Base-by-base conservation (phyloP, 2,113 vertebrate species). In the Elephantulus edwardii region DNA sequence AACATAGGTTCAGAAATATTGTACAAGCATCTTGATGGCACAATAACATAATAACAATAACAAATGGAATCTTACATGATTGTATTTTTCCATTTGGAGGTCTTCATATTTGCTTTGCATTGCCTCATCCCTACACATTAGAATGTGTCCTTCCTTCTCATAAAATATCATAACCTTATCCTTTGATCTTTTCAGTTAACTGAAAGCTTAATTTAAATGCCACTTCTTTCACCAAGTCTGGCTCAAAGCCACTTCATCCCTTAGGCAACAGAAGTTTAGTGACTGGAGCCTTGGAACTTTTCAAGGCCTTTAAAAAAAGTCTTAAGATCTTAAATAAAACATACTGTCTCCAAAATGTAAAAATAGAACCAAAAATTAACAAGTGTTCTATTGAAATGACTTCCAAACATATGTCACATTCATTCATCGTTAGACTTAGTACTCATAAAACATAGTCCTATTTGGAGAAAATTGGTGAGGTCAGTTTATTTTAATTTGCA, bases 131-230 rank as follows among this genome's bases (percentile, higher is more conserved):
- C 64, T 82, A 20, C 68, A 48, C 12, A 88, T 17, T 7, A 70
- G 3, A 58, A 91, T 80, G 28, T 35, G 48, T 79, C 35, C 50
- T 82, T 91, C 8, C 16, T 76, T 48, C 17, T 11, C 6, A n/a
- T 17, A 82, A 89, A 87, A 80, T 8, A 52, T 33, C 30, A n/a
- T 2, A 44, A 5, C 13, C 11, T 14, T 35, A 40, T 46, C 30
- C 42, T 68, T 78, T 74, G 40, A 70, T 72, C 58, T 85, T 78
- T 42, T 85, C n/a, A 13, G 26, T 22, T 10, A 71, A 8, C n/a
- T n/a, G 74, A 50, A 89, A 19, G 42, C 35, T 80, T 84, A 89
- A 71, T 84, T 91, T 42, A 86, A 92, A 76, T 26, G 17, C 8
- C 30, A 84, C n/a, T 84, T 93, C 50, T 72, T 58, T 64, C 48